phyloP scores from a whole-genome alignment of 2,797 vertebrate species.

The Poeciliopsis presidionis region DNA sequence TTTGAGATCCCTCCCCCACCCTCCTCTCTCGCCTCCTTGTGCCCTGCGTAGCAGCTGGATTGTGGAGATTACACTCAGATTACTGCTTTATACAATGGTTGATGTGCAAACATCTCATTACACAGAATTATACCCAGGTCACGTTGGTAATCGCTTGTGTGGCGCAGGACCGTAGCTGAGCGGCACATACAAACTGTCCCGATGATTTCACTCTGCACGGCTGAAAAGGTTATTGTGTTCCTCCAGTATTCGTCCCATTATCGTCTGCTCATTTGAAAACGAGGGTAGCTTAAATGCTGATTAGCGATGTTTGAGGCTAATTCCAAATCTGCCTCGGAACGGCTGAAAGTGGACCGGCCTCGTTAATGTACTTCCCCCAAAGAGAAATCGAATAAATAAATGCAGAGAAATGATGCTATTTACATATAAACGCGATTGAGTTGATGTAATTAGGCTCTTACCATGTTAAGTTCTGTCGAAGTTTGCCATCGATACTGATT shows the following conservation, averaged over 20 bases:
- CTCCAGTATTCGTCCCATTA: background rate
- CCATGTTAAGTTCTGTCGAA: background rate
- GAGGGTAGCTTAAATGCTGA: background rate
- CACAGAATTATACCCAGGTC: slow-evolving; percentile 44
- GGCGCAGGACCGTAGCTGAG: slow-evolving; percentile 1
- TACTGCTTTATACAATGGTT: slow-evolving; percentile 56
- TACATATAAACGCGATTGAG: background rate
- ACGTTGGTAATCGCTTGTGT: slow-evolving; percentile 31
- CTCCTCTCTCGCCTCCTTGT: slow-evolving; percentile 16
- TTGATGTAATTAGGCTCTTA: background rate
- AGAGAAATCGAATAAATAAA: background rate
- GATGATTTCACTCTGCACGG: slow-evolving; percentile 2
- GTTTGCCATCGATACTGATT: background rate
- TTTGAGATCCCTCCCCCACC: slow-evolving; percentile 14
- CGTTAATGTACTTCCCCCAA: background rate
- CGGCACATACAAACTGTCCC: background rate
- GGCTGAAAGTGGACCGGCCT: background rate
- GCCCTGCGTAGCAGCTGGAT: slow-evolving; percentile 46
- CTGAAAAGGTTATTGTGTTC: background rate
- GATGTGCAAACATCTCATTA: slow-evolving; percentile 66
- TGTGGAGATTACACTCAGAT: slow-evolving; percentile 68
- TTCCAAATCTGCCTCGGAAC: background rate
- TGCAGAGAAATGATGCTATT: background rate
- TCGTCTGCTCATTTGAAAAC: background rate
- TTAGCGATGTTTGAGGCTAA: background rate